Evolutionary conservation across 2,797 vertebrate species (phyloP).

Genomic region (Pyrocephalus nanus): DNA sequence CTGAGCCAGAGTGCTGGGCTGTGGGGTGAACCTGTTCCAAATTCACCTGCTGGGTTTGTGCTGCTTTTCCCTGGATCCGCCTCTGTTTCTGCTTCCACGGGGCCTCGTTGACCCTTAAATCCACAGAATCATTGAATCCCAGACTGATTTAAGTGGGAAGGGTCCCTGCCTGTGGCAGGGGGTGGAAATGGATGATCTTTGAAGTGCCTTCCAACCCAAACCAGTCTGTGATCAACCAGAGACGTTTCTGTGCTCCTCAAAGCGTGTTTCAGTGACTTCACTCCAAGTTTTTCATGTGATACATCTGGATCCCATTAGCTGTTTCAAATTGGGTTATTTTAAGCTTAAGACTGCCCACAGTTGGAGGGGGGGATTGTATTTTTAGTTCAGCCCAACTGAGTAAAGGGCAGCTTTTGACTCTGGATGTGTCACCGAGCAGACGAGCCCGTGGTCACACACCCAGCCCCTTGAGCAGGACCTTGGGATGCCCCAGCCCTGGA

Average conservation of each 20-base stretch:
- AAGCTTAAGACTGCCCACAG: background rate
- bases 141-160: too few relatives aligned
- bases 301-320: conserved; percentile 47
- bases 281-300: background rate
- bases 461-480: background rate
- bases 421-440: background rate
- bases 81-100: background rate
- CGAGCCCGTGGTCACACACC: background rate
- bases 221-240: background rate
- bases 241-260: background rate
- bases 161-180: too few relatives aligned
- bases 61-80: too few relatives aligned
- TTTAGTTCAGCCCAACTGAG: conserved; percentile 4
- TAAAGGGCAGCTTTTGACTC: background rate
- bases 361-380: background rate
- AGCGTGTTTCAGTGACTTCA: background rate
- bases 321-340: conserved; percentile 24
- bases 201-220: background rate
- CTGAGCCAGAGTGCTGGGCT: background rate
- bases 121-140: too few relatives aligned
- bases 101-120: background rate
- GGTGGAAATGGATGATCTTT: background rate
- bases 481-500: background rate
- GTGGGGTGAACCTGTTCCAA: background rate
- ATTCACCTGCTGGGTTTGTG: background rate